A percentile compares a stretch with the other conserved stretches of the same genome.
phyloP scores from a whole-genome alignment of 2,113 vertebrate genomes.

The Scatophagus argus region DNA sequence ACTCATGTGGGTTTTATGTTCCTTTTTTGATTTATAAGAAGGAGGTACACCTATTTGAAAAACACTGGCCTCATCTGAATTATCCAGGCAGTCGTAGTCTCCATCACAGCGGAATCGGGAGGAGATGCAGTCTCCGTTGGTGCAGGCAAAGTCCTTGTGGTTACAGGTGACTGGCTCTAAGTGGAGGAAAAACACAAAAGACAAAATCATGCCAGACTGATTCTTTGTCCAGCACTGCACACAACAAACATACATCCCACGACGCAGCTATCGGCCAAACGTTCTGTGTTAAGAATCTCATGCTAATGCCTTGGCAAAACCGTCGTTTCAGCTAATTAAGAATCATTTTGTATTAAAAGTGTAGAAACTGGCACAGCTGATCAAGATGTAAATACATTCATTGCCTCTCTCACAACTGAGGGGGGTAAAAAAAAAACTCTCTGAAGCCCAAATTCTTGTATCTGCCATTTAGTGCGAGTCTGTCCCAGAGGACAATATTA shows the following conservation, averaged over 20 bases:
- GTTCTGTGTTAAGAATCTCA: slow-evolving; percentile 26
- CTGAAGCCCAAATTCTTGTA: slow-evolving; percentile 59
- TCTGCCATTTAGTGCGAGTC: slow-evolving; percentile 65
- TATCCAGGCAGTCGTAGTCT: slow-evolving; percentile 96
- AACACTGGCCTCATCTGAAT: slow-evolving; percentile 93
- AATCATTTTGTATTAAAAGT: slow-evolving; percentile 63
- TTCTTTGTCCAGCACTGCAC: slow-evolving; percentile 1
- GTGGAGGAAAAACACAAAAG: slow-evolving; percentile 35
- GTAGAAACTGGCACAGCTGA: slow-evolving; percentile 57
- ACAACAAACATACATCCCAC: slow-evolving; percentile 27
- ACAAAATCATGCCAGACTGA: slow-evolving; percentile 5
- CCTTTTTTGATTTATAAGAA: slow-evolving; percentile 17
- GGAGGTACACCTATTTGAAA: slow-evolving; percentile 17
- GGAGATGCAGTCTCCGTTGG: slow-evolving; percentile 95
- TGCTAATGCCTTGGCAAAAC: slow-evolving; percentile 52
- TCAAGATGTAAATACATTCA: slow-evolving; percentile 75
- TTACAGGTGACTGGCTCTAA: slow-evolving; percentile 95
- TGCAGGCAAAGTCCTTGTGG: slow-evolving; percentile 94
- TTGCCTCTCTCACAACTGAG: slow-evolving; percentile 51
- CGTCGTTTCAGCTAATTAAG: slow-evolving; percentile 56
- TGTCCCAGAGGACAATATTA: slow-evolving; percentile 74
- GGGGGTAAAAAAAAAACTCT: slow-evolving; percentile 26
- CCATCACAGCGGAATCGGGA: slow-evolving; percentile 97
- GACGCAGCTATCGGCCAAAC: slow-evolving; percentile 26
- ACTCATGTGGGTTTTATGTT: not conserved